Evolutionary conservation across 2,113 vertebrate genomes (phyloP).

Genomic region (Cephalophus harveyi): DNA sequence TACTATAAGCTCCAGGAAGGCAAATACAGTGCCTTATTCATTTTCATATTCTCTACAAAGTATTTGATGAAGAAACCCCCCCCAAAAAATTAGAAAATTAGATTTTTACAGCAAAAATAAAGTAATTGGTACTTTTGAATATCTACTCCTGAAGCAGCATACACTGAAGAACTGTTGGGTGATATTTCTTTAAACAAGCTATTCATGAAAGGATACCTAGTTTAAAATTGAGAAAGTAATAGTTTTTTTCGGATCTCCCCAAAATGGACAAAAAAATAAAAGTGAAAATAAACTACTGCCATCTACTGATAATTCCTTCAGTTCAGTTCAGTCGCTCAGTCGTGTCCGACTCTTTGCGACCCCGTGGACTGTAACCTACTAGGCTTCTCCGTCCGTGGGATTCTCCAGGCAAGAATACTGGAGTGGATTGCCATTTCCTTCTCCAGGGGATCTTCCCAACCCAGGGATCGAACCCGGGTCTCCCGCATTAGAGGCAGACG

Average conservation of each 20-base stretch:
- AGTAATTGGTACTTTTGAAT: neutral
- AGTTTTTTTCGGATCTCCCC: neutral
- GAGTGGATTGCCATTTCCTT: too few relatives aligned
- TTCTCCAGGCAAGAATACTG: too few relatives aligned
- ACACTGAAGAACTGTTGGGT: neutral
- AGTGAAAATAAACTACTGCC: slow-evolving; percentile 45
- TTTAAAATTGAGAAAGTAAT: neutral
- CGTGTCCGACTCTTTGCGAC: too few relatives aligned
- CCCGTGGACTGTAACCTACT: too few relatives aligned
- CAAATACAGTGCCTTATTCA: neutral
- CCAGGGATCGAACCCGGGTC: too few relatives aligned
- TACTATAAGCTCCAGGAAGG: neutral
- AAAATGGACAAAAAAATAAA: neutral
- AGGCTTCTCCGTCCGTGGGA: too few relatives aligned
- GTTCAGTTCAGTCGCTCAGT: too few relatives aligned
- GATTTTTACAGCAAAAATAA: neutral
- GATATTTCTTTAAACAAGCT: slow-evolving; percentile 17
- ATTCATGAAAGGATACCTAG: neutral
- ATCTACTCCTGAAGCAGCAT: neutral
- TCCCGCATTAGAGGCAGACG: too few relatives aligned
- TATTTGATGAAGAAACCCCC: neutral
- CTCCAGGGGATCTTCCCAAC: too few relatives aligned
- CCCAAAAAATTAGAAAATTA: neutral
- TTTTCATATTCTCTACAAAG: neutral
- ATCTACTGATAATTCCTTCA: slow-evolving; percentile 50